phyloP scores from a whole-genome alignment of 2,888 invertebrate genomes.

The Anoplius nigerrimus region DNA sequence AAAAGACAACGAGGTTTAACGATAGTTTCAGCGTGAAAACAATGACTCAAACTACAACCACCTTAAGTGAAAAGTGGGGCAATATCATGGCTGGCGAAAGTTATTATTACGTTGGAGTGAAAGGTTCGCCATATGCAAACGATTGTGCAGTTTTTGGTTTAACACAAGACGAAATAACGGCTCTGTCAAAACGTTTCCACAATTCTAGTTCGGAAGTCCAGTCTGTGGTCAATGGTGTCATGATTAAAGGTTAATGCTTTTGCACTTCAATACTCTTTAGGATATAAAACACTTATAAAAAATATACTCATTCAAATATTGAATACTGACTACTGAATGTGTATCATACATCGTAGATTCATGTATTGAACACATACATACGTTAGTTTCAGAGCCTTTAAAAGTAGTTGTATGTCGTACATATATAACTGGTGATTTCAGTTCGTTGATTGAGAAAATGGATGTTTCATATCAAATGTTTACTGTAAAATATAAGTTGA shows the following conservation, averaged over 20 bases:
- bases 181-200: slow-evolving; percentile 83
- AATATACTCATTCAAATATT: no score
- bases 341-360: no score
- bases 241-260: slow-evolving; percentile 78
- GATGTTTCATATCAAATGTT: no score
- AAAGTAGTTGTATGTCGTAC: no score
- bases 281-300: no score
- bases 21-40: slow-evolving; percentile 36
- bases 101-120: slow-evolving; percentile 85
- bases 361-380: no score
- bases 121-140: slow-evolving; percentile 85
- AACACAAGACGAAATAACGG: slow-evolving; percentile 82
- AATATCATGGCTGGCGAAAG: slow-evolving; percentile 74
- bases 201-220: slow-evolving; percentile 76
- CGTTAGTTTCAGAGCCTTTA: no score
- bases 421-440: no score
- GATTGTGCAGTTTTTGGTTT: slow-evolving; percentile 88
- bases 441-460: no score
- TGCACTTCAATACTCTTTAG: background rate
- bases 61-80: slow-evolving; percentile 59
- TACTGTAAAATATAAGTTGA: no score
- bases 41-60: slow-evolving; percentile 43
- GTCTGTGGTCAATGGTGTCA: slow-evolving; percentile 83
- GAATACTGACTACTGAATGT: no score
- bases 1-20: slow-evolving; percentile 67